These are phyloP conservation scores for Rhinella marina DNA, from an alignment of 2,797 vertebrate genomes.

Conservation along the genomic window DNA sequence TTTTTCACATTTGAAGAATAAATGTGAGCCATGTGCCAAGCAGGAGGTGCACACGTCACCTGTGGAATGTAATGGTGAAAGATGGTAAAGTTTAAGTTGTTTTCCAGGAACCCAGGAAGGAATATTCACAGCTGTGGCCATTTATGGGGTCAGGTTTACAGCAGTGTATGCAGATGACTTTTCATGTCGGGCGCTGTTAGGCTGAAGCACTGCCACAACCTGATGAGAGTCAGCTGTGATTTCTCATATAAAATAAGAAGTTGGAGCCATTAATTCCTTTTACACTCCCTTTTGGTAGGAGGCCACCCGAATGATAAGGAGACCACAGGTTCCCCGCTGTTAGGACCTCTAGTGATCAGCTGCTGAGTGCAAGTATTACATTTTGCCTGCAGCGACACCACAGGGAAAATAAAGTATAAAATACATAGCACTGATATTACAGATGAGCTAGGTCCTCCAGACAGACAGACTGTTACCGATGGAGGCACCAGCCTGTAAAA, in stretches of 20 bases:
- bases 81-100: conserved; percentile 1
- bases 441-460: neutral
- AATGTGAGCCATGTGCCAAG: neutral
- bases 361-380: neutral
- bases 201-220: no score
- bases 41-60: neutral
- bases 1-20: neutral
- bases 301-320: no score
- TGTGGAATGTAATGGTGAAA: neutral
- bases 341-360: no score
- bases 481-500: neutral
- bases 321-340: no score
- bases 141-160: neutral
- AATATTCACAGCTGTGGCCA: neutral
- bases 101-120: neutral
- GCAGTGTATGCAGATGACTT: neutral
- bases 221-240: no score
- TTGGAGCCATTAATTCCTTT: no score
- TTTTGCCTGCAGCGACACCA: neutral
- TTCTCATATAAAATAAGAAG: no score
- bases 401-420: neutral
- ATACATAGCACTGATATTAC: neutral
- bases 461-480: neutral
- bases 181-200: no score
- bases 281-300: no score